Evolutionary conservation across 1,140 invertebrate genomes (phyloP), one percentile per base, ranked within the genome.

Genomic region (Drosophila navojoa): DNA sequence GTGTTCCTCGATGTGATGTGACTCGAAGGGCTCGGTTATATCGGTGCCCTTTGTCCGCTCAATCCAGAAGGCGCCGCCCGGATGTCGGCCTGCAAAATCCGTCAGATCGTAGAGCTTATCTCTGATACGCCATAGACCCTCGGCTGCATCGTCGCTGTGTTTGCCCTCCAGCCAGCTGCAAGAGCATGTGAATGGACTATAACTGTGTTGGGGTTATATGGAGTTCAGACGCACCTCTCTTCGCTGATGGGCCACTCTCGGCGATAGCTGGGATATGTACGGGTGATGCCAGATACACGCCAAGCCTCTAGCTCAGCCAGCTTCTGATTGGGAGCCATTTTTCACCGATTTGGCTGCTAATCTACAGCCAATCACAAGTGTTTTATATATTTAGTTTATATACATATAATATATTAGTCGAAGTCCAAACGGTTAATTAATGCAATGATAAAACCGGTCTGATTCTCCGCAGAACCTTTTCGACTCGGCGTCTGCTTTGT

Each of bases 61-160:
- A 6, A 97, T 90, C 96, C 96, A 97, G 81, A 96, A 95, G 9
- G 91, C 54, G 13, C 96, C 96, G 32, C 97, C 97, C n/a, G 97
- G 97, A 93, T 98, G 97, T 16, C 84, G 93, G 0, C 93, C 69
- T 0, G 95, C 91, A 79, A 96, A 98, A 16, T 93, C 92, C 5
- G 92, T 93, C 13, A 98, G 92, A 91, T 97, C 95, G 84, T 97
- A 97, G 1, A 98, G 93, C 44, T 93, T 93, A 91, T 97, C 94
- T 72, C 95, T 93, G 13, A 97, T 93, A 62, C 97, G 93, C 97
- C 97, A 98, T 0, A 97, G 92, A 6, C 94, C 94, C 90, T 96
- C 96, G 0, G 96, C 95, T 11, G 94, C 95, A 81, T 97, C 96
- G 72, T 96, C 94, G 32, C 92, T 77, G 47, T 93, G 93, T 84